phyloP scores from a whole-genome alignment of 2,797 vertebrate genomes.

The Craterocephalus amniculus region DNA sequence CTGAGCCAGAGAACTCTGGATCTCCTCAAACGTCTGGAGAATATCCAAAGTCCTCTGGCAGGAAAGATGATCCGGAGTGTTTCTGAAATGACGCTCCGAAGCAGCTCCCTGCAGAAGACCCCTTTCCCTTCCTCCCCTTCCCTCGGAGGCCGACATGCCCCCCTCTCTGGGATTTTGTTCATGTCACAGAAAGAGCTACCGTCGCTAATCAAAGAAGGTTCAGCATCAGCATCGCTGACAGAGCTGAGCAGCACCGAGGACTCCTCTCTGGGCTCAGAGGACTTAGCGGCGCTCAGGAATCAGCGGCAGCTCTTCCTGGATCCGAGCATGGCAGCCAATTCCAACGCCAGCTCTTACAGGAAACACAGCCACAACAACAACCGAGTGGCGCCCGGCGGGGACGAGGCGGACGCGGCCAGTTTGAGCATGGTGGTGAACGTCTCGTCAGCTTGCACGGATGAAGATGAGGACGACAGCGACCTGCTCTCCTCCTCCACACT shows the following conservation, averaged over 20 bases:
- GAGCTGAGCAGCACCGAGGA: conserved; percentile 95
- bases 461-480: conserved; percentile 95
- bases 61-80: conserved; percentile 93
- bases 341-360: conserved; percentile 75
- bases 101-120: conserved; percentile 74
- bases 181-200: conserved; percentile 69
- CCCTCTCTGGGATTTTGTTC: conserved; percentile 21
- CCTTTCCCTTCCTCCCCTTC: conserved; percentile 83
- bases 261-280: conserved; percentile 92
- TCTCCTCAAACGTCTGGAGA: conserved; percentile 93
- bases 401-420: conserved; percentile 91
- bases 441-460: conserved; percentile 96
- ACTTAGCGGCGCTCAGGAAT: conserved; percentile 86
- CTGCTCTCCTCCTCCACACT: conserved; percentile 97
- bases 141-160: conserved; percentile 34
- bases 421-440: conserved; percentile 98
- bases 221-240: conserved; percentile 89
- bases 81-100: conserved; percentile 92
- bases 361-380: conserved; percentile 77
- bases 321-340: conserved; percentile 75
- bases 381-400: conserved; percentile 50
- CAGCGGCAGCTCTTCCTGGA: conserved; percentile 81
- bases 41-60: conserved; percentile 90
- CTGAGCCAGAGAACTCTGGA: conserved; percentile 96
- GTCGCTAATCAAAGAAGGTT: conserved; percentile 90